A percentile compares a stretch with the other conserved stretches of the same genome.
Conservation (phyloP, 2,888 invertebrate genomes). For the Microplitis deprimator region DNA sequence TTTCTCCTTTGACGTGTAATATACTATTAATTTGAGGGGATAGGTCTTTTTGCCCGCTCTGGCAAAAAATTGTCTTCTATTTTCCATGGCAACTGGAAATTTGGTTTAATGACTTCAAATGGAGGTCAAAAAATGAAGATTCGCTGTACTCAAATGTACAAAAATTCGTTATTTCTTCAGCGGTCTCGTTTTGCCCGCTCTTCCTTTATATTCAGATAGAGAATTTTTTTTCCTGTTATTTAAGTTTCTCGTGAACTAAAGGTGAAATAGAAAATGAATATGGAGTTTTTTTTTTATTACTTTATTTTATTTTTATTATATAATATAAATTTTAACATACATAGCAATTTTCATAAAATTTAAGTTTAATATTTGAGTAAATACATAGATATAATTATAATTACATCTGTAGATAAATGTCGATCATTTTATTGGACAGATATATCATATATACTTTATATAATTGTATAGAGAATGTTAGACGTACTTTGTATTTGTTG, state of each 20-base stretch:
- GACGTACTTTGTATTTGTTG: background rate
- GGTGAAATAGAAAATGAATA: background rate
- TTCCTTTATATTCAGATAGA: too few species aligned
- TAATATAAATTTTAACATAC: conserved; percentile 10
- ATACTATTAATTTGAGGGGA: too few species aligned
- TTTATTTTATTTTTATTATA: conserved; percentile 4
- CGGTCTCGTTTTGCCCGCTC: too few species aligned
- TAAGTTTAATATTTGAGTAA: background rate
- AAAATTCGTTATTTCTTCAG: too few species aligned
- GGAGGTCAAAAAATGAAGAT: too few species aligned
- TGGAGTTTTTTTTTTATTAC: background rate
- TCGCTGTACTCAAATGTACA: too few species aligned
- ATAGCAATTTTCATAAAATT: conserved; percentile 4
- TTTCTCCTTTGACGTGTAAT: too few species aligned
- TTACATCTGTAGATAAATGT: background rate
- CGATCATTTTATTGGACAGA: background rate
- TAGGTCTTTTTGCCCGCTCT: too few species aligned
- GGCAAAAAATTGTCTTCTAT: too few species aligned
- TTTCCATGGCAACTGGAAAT: too few species aligned
- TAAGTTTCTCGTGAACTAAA: background rate
- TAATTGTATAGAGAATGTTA: background rate
- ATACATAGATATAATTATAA: background rate
- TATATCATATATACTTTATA: background rate
- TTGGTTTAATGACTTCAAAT: too few species aligned
- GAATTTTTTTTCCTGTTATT: too few species aligned